Evolutionary conservation across 2,888 invertebrate genomes (phyloP), one percentile per base, ranked within the genome.

Genomic region (Meghimatium bilineatum): DNA sequence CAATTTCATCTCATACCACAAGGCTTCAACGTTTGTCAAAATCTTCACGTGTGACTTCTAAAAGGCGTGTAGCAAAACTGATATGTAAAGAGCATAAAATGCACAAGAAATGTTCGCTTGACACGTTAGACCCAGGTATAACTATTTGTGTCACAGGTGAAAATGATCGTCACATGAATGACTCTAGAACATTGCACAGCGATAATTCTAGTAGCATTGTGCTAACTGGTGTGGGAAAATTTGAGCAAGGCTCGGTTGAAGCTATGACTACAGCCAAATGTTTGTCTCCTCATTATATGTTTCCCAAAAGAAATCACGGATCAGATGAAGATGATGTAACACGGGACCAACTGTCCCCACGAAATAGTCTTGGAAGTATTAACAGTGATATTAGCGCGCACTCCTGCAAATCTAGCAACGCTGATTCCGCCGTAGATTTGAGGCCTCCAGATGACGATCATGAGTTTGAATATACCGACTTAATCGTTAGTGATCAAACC

Each of bases 341-440:
- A 1, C 74, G 79, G 10, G 44, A 76, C 8, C 71, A 75, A 14
- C n/a, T 86, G 8, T 85, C 85, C 14, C 87, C 86, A 2, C 66
- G 86, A 6, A 90, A 89, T 85, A 89, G 89, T 49, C 76, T 89
- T 8, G 89, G 89, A 63, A 90, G 90, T 80, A 88, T 86, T 67
- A 85, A 87, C 63, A 90, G 90, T 85, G 52, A 52, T 52, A 10
- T 52, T 32, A 74, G 74, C 20, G 87, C 89, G 56, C 87, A 87
- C 83, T 91, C 90, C 72, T 86, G 83, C 69, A 84, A 89, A 34
- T 91, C 90, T 56, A 91, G 90, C 82, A 90, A 91, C 85, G 89
- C 90, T 0, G 91, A 91, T 85, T 91, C 91, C 2, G 91, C 91
- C 0, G 90, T 91, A 20, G 91, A 91, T 84, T 77, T 91, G 60